Evolutionary conservation across 2,797 vertebrate species (phyloP), one percentile per base, ranked within the genome.

Genomic region (Cyprinodon diabolis): DNA sequence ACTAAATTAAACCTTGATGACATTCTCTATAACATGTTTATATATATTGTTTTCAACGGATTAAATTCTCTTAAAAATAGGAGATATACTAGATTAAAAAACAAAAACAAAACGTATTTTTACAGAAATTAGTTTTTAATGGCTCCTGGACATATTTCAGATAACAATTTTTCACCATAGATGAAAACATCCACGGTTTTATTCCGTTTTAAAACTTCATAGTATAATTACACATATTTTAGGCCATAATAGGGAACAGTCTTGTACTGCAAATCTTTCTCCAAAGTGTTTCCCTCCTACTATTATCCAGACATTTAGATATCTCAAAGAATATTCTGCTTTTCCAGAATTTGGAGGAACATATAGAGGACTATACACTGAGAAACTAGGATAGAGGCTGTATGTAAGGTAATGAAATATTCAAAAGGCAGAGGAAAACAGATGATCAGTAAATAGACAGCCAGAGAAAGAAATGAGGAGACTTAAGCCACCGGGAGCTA

Each of bases 351-450:
- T 30, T 30, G 30, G 30, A 30, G 30, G 30, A 30, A 30, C 1
- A 1, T 30, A 30, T 30, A 30, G 30, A 30, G 30, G 30, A 30
- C 30, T 17, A 30, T 35, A 30, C 57, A 60, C 25, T 37, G 25
- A 60, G 52, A 25, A 78, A 68, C 35, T 43, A 30, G 45, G 12
- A 25, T 9, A 30, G 6, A 12, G 14, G 11, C 45, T 62, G 52
- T 30, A 30, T 56, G 52, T 69, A 3, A 55, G 21, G 17, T 2
- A 30, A 23, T 25, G n/a, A n/a, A 10, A 17, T 45, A 37, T 54
- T 63, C 30, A 49, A 13, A 63, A 12, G n/a, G 17, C 75, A 74
- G 77, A 51, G 35, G 21, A 21, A 69, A 54, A 70, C 12, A 58
- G 68, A 73, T 48, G n/a, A 70, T 57, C 48, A 69, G 65, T 30